Percentiles rank a stretch among this genome's conserved stretches.
These are phyloP conservation scores for Yponomeuta evonymella DNA, from an alignment of 2,888 invertebrate genomes.

Conservation along the genomic window DNA sequence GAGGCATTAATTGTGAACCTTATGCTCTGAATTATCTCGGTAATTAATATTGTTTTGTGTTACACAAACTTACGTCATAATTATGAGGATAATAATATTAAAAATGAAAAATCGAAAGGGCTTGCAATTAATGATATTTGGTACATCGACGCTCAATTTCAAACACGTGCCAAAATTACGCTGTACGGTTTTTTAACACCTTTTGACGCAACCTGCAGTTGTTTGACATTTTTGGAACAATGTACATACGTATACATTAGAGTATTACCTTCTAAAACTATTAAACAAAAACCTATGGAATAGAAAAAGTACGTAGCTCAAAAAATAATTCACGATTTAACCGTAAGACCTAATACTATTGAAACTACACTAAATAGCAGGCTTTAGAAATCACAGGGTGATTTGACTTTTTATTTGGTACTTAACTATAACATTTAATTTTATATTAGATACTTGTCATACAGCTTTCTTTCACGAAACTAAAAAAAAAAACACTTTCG, in stretches of 20 bases:
- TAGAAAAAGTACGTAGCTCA: constrained; percentile 64
- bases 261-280: constrained; percentile 29
- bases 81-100: background rate
- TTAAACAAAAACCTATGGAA: constrained; percentile 40
- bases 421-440: background rate
- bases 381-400: constrained; percentile 65
- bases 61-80: too few species aligned
- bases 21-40: background rate
- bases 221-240: constrained; percentile 58
- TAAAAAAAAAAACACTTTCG: background rate
- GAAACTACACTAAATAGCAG: constrained; percentile 17
- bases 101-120: constrained; percentile 16
- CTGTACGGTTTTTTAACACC: constrained; percentile 30
- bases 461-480: constrained; percentile 1
- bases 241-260: constrained; percentile 65
- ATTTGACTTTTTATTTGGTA: constrained; percentile 23
- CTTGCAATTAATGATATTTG: constrained; percentile 31
- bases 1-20: background rate
- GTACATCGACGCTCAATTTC: constrained; percentile 52
- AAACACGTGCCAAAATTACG: constrained; percentile 53
- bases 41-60: too few species aligned
- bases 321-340: constrained; percentile 56
- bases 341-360: constrained; percentile 53
- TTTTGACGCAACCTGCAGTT: constrained; percentile 31
- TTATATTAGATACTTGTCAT: background rate